Base-by-base conservation (phyloP, 2,797 vertebrate genomes). In the Synaphobranchus kaupii region DNA sequence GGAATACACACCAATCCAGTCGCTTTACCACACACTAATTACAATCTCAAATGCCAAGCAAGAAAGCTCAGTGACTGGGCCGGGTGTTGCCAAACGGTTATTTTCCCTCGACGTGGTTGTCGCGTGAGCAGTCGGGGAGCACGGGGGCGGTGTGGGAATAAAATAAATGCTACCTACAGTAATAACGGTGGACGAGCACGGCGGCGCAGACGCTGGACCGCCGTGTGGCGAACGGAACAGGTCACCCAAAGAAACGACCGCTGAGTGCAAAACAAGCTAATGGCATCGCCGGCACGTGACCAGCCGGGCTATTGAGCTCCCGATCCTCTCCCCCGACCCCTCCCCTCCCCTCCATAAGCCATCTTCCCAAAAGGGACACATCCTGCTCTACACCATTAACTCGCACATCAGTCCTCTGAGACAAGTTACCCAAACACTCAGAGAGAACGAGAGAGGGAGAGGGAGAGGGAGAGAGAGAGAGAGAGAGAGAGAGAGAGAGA, bases 251-350 rank as follows among this genome's bases (percentile, higher is more conserved):
- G 94, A 95, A 94, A 94, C 94, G 89, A 90, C 93, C 94, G 95
- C 94, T 95, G 93, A 95, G 95, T 92, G 93, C 94, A 94, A 94
- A 94, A 95, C 93, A 94, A 95, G 93, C 95, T 95, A 95, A 95
- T 95, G 93, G 94, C 94, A 90, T 93, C 90, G n/a, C 90, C 89
- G 92, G 88, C 94, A 95, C 89, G 92, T 95, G 94, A 95, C 86
- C 0, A 73, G 83, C 89, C 22, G 20, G 54, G 83, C 88, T 88
- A 93, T 87, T 89, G 90, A 93, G 92, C 85, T 86, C 83, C 54
- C 52, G 71, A 76, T 47, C 52, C 25, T 47, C 71, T 34, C 68
- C 48, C 87, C 15, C 58, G 22, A 66, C 58, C 28, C 13, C 88
- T 88, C 88, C 82, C 80, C 60, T 66, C 87, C 76, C 50, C 86